Conservation (phyloP, 2,113 vertebrate genomes). For the Rhea americana region DNA sequence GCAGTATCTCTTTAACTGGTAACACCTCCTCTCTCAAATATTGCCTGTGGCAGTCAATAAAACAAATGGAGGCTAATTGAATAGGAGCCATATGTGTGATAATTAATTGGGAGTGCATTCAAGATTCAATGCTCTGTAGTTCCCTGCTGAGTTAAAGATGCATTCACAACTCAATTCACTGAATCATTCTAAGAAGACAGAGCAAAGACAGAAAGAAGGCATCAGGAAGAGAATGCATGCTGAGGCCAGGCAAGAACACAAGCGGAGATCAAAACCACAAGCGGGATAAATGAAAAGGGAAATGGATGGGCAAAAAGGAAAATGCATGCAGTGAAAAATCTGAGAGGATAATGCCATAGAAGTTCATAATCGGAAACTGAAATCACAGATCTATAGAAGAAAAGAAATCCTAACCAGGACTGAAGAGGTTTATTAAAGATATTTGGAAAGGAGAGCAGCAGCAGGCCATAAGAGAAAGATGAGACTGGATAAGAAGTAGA, state of each 20-base stretch:
- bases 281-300: neutral
- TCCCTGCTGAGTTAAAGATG: constrained; percentile 50
- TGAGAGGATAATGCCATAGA: neutral
- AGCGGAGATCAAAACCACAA: constrained; percentile 36
- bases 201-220: constrained; percentile 36
- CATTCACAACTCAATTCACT: constrained; percentile 40
- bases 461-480: neutral
- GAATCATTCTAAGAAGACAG: constrained; percentile 47
- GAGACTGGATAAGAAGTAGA: neutral
- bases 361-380: neutral
- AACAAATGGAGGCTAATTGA: constrained; percentile 64
- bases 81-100: constrained; percentile 60
- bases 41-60: constrained; percentile 54
- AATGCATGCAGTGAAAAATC: neutral
- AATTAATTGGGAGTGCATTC: constrained; percentile 61
- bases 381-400: neutral
- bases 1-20: constrained; percentile 34
- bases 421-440: neutral
- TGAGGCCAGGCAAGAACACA: constrained; percentile 30
- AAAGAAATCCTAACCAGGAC: neutral
- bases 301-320: neutral
- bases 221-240: constrained; percentile 32
- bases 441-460: neutral
- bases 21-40: constrained; percentile 33
- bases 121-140: constrained; percentile 38